A percentile compares a stretch with the other conserved stretches of the same genome.
Conservation (phyloP, 2,113 vertebrate genomes). For the Dicaeum eximium region DNA sequence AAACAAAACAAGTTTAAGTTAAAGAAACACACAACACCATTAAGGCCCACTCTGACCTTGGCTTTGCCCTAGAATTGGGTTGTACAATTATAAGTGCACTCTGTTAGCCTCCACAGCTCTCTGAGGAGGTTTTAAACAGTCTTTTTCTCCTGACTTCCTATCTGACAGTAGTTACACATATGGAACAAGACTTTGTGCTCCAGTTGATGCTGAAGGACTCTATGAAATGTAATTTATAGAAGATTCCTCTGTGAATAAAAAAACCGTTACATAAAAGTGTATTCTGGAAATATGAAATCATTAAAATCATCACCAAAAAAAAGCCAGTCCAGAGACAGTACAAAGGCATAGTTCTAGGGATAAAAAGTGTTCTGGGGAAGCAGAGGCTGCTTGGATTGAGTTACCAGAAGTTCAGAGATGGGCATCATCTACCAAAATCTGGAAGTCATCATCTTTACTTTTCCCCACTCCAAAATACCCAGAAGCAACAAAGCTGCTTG, state of each 20-base stretch:
- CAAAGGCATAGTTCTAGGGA: neutral
- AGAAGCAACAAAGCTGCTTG: neutral
- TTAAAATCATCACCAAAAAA: neutral
- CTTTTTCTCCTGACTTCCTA: neutral
- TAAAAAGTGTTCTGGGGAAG: accelerated
- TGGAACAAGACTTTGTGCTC: neutral
- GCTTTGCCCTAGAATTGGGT: neutral
- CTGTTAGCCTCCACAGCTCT: neutral
- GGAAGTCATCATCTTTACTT: neutral
- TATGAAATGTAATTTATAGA: neutral
- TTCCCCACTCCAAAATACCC: neutral
- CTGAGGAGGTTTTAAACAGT: neutral
- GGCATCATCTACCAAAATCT: neutral
- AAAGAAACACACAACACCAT: neutral
- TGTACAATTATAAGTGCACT: neutral
- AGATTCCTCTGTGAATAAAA: neutral
- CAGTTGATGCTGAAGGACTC: neutral
- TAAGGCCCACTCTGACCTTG: neutral
- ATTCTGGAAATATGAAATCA: neutral
- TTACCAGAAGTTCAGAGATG: neutral
- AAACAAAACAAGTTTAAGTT: neutral
- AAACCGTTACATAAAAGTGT: neutral
- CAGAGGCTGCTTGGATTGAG: neutral
- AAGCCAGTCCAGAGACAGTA: neutral
- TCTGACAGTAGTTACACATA: neutral